Evolutionary conservation across 1,140 invertebrate species (phyloP), one percentile per base, ranked within the genome.

Genomic region (Neelides sp.): DNA sequence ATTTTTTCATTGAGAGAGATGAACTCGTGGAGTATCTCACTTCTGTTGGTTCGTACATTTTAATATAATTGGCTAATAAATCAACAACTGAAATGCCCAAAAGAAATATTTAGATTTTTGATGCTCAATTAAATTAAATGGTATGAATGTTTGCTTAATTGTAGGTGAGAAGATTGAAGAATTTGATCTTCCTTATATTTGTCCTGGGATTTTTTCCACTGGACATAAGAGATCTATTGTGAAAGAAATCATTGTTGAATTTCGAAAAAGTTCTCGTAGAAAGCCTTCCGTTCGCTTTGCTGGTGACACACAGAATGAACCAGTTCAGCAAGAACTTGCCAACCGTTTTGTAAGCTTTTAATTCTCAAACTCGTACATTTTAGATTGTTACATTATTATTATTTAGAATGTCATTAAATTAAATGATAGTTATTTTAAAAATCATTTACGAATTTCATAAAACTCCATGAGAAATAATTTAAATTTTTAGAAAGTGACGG

Each of bases 21-120:
- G 35, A 42, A 7, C 44, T 50, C 20, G 57, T 63, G n/a, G 15
- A 41, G n/a, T 62, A 62, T 53, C 28, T 65, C 19, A 15, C 44
- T 15, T 5, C 15, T 17, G 32, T 45, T 2, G 50, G 44, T 30
- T 15, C 30, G 26, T 7, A 12, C 23, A 15, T 28, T 32, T 8
- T 32, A 7, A 32, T n/a, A 7, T 5, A 32, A 7, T 32, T 32
- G 28, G 7, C 28, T 32, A 7, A 32, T 32, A 8, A 8, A 7
- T 32, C n/a, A 32, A 13, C 28, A 32, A 7, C 7, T 8, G 7
- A 8, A 8, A 8, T 8, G 7, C 7, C 7, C 7, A 32, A 32
- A 32, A 7, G 28, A 32, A 7, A 32, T 5, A 32, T 32, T 32
- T 32, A 8, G n/a, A 7, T 5, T 32, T n/a, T 8, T 8, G 7